Base-by-base conservation (phyloP, 2,113 vertebrate species). In the Madoqua kirkii region DNA sequence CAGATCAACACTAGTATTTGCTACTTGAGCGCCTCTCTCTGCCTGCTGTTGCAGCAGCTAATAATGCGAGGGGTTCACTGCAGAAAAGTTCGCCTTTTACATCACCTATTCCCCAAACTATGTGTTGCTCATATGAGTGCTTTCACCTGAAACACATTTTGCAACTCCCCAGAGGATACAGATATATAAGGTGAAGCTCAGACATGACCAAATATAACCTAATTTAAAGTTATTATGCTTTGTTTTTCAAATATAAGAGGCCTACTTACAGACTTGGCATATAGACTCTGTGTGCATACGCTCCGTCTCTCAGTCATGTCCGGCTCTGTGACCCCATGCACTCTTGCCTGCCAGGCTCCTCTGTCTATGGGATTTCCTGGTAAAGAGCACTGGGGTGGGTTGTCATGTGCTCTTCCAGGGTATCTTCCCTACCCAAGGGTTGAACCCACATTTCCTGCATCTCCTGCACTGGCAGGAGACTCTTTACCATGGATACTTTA, bases 1-100 rank as follows among this genome's bases (percentile, higher is more conserved):
- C 6, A 45, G 16, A 67, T 57, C n/a, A 57, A 43, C 2, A 6
- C 9, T 10, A 6, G 4, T 29, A 83, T 36, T 33, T 25, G 4
- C 15, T 43, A 0, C 11, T 50, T 17, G 1, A 4, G 1, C 1
- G 0, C 16, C 59, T 50, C 50, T 79, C 21, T 43, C 27, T 4
- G 0, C 27, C 45, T 67, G 25, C 43, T 50, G 3, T 40, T 85
- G 50, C 14, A 43, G 43, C 33, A 84, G 7, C 15, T 64, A 55
- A n/a, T 60, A 87, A 88, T 3, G 0, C 0, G 6, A 57, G 6
- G 36, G 13, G 33, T 33, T 90, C 3, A 1, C 12, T 31, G 50
- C 3, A 87, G n/a, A 40, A 78, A 59, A 21, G 15, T 43, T 88
- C 5, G 1, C 21, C 25, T 3, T 81, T 45, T 45, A 87, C 7